Percentiles rank a stretch among this genome's conserved stretches.
Evolutionary conservation across 2,888 invertebrate genomes (phyloP).

Genomic region (Torymus tubicola): DNA sequence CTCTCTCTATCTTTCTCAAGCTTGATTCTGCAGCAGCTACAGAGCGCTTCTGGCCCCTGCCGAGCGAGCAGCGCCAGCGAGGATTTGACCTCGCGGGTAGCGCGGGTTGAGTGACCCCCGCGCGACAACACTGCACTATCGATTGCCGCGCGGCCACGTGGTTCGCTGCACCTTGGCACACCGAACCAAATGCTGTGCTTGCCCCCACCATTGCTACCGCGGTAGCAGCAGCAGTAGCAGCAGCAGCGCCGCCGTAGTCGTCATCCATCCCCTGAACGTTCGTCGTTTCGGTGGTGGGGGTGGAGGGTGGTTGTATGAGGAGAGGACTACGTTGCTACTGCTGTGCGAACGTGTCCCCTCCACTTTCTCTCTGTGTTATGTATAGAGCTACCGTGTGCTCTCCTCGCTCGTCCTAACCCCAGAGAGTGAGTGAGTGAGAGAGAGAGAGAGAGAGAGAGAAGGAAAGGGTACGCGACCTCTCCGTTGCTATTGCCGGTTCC

Average conservation of each 20-base stretch:
- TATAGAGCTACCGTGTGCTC: too few relatives aligned
- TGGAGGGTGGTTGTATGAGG: too few relatives aligned
- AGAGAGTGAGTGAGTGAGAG: too few relatives aligned
- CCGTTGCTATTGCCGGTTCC: background rate
- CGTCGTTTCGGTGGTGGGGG: too few relatives aligned
- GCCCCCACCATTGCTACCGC: background rate
- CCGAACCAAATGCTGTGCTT: conserved; percentile 64
- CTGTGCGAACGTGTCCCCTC: too few relatives aligned
- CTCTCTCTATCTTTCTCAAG: background rate
- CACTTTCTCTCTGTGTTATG: too few relatives aligned
- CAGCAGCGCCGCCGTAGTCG: too few relatives aligned
- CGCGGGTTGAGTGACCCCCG: conserved; percentile 73
- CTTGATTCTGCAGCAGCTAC: conserved; percentile 14
- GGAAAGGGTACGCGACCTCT: background rate
- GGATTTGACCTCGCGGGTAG: conserved; percentile 70
- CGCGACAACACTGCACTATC: conserved; percentile 75
- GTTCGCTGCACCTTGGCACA: conserved; percentile 71
- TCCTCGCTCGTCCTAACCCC: too few relatives aligned
- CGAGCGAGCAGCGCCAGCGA: conserved; percentile 60
- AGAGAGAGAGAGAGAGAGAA: too few relatives aligned
- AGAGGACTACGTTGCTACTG: too few relatives aligned
- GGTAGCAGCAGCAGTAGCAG: too few relatives aligned
- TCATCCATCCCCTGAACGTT: too few relatives aligned
- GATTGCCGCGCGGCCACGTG: conserved; percentile 72
- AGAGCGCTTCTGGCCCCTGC: background rate